Conservation (phyloP, 2,888 invertebrate genomes). For the Pinctada fucata region DNA sequence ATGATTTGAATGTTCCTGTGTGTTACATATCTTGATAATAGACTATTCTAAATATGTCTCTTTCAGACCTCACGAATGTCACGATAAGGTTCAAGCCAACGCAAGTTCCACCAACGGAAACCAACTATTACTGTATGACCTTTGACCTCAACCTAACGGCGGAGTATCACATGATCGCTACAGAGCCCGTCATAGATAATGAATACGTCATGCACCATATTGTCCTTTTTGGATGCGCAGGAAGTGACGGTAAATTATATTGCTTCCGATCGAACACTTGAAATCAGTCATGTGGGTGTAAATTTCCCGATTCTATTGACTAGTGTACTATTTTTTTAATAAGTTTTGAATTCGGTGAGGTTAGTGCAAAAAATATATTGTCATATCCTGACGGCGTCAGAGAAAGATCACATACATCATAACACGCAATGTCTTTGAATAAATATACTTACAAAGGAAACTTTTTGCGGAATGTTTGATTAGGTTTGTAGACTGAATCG, state of each 20-base stretch:
- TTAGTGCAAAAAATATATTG: too few species aligned
- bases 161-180: conserved; percentile 55
- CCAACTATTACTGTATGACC: conserved; percentile 54
- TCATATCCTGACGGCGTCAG: too few species aligned
- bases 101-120: conserved; percentile 40
- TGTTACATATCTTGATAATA: not conserved
- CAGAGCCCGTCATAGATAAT: conserved; percentile 51
- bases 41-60: not conserved
- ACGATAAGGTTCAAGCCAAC: conserved; percentile 45
- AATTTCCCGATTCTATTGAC: too few species aligned
- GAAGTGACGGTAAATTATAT: conserved; percentile 11
- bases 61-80: conserved; percentile 44
- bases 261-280: too few species aligned
- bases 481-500: too few species aligned
- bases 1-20: not conserved
- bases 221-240: conserved; percentile 31
- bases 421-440: too few species aligned
- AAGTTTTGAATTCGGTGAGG: too few species aligned
- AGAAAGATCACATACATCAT: too few species aligned
- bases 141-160: conserved; percentile 50
- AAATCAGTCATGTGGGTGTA: too few species aligned
- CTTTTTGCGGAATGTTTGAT: too few species aligned
- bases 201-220: conserved; percentile 50
- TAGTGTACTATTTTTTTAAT: too few species aligned
- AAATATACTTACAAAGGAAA: too few species aligned